Evolutionary conservation across 1,140 invertebrate species (phyloP).

Genomic region (Microplitis demolitor): DNA sequence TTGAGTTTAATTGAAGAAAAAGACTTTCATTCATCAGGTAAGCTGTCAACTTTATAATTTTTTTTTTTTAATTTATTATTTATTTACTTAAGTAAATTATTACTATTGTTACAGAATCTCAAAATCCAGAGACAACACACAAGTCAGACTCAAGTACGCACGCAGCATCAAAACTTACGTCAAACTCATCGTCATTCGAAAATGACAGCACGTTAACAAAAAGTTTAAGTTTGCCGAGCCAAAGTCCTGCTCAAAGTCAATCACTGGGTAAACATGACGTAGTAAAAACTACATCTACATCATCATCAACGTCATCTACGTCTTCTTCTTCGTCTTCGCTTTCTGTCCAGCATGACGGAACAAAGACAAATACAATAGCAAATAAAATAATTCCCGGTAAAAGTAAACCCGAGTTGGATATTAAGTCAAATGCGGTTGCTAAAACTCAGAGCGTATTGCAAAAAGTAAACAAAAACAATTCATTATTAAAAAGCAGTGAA

Average conservation of each 20-base stretch:
- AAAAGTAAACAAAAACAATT: conserved; percentile 52
- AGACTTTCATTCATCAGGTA: conserved; percentile 55
- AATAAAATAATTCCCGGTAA: conserved; percentile 41
- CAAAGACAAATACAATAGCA: conserved; percentile 3
- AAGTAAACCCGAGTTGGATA: conserved; percentile 44
- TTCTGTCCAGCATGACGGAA: background rate
- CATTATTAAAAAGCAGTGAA: conserved; percentile 34
- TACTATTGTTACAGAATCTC: conserved; percentile 53
- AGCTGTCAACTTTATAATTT: conserved; percentile 17
- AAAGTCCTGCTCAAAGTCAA: conserved; percentile 30
- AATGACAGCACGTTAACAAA: conserved; percentile 38
- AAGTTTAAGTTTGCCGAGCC: conserved; percentile 32
- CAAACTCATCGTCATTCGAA: conserved; percentile 39
- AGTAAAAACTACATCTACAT: background rate
- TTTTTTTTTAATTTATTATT: conserved; percentile 4
- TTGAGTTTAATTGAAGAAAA: conserved; percentile 59
- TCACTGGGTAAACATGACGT: conserved; percentile 13
- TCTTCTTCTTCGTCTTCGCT: background rate
- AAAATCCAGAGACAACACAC: conserved; percentile 46
- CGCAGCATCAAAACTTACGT: conserved; percentile 28
- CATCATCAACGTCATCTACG: background rate
- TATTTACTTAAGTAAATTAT: conserved; percentile 14
- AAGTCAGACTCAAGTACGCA: conserved; percentile 40
- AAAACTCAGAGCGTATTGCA: conserved; percentile 41
- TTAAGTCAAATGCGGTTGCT: conserved; percentile 34